Base-by-base conservation (phyloP, 2,113 vertebrate genomes). In the Tetrax tetrax region DNA sequence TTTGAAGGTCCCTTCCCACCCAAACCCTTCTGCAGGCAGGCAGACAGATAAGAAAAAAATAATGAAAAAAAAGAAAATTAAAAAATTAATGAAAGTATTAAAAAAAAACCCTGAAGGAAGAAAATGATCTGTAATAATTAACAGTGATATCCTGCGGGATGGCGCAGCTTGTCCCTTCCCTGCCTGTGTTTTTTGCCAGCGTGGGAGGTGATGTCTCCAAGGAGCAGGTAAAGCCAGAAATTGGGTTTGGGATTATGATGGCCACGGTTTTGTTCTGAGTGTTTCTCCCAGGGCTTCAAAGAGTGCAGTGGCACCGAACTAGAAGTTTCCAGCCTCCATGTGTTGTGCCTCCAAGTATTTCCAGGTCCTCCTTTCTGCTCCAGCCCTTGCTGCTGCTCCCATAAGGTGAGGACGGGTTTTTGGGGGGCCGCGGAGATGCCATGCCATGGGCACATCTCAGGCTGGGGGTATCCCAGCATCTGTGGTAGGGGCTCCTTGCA, bases 141-240 rank as follows among this genome's bases (percentile, higher is more conserved):
- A 1, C 15, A 6, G 1, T 6, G 27, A 24, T 16, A 12, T 53
- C 24, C 59, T 7, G 8, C 17, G 33, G 53, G 28, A 1, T 37
- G 37, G 27, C 54, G 22, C 41, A 86, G 22, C 48, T 8, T 0
- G 33, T 72, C 28, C 47, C 8, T 53, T 74, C 29, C 37, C 37
- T 2, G 2, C 33, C 63, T 4, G 20, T 17, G 24, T 41, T 15
- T 14, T 68, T 51, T 29, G 10, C 61, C 48, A 6, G 12, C 1
- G 4, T 4, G 10, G 33, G 68, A 89, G 41, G 22, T 0, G 0
- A 37, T 14, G 0, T 0, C 28, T 61, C 13, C 7, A 7, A 33
- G 57, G 29, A 83, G 33, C 33, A 69, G 29, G 17, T 43, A 51
- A 80, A 83, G 57, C 33, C 71, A 72, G 19, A 59, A 75, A 54